These are phyloP conservation scores for Pseudanteris insignis DNA, from an alignment of 2,888 invertebrate species.

Conservation along the genomic window DNA sequence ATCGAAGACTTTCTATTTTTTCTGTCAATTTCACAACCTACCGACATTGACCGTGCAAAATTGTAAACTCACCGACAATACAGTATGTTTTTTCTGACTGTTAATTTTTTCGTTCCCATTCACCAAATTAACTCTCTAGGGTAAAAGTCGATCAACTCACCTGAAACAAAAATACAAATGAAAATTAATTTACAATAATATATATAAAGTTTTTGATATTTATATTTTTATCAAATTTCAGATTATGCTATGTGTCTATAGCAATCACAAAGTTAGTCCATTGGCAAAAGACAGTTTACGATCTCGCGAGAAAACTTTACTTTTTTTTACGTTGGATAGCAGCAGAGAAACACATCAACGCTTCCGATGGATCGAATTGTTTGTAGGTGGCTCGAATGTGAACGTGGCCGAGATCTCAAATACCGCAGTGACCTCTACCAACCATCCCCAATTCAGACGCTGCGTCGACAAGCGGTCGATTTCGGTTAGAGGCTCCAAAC, in stretches of 20 bases:
- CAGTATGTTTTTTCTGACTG: neutral
- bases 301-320: no score
- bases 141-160: constrained; percentile 37
- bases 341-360: no score
- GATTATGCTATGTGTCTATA: no score
- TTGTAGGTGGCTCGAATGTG: no score
- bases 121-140: constrained; percentile 7
- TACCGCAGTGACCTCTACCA: constrained; percentile 40
- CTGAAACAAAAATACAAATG: constrained; percentile 48
- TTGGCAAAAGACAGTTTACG: no score
- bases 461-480: constrained; percentile 33
- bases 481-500: constrained; percentile 19
- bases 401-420: constrained; percentile 29
- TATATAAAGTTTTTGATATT: no score
- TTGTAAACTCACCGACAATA: constrained; percentile 10
- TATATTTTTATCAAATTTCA: no score
- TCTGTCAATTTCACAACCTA: constrained; percentile 3
- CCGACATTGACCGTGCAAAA: constrained; percentile 15
- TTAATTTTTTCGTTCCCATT: neutral
- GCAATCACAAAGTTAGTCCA: no score
- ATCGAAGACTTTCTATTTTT: constrained; percentile 5
- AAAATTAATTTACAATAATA: no score
- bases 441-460: constrained; percentile 36
- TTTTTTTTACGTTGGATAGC: no score
- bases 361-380: no score